These are phyloP conservation scores for Drosophila athabasca DNA, from an alignment of 1,140 invertebrate species.

Conservation along the genomic window DNA sequence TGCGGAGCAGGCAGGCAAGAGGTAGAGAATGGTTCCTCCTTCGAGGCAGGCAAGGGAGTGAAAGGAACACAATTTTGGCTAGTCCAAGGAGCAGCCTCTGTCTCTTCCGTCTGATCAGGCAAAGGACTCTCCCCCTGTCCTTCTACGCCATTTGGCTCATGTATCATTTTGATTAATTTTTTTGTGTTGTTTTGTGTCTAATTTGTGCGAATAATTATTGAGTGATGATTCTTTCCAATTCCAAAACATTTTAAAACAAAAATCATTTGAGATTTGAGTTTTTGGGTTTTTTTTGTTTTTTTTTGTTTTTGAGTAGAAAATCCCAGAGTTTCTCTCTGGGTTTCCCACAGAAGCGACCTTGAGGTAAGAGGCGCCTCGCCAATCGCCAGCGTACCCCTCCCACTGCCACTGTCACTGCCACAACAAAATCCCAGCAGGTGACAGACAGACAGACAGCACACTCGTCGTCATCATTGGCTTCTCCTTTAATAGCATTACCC, in stretches of 20 bases:
- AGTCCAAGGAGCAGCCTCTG: not conserved
- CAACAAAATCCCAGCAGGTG: slow-evolving; percentile 56
- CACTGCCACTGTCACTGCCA: slow-evolving; percentile 12
- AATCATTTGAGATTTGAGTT: not conserved
- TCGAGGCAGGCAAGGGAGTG: not conserved
- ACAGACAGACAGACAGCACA: slow-evolving; percentile 32
- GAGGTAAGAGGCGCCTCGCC: too few relatives aligned
- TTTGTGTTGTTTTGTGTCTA: not conserved
- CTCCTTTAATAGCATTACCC: slow-evolving; percentile 47
- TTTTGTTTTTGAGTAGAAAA: too few relatives aligned
- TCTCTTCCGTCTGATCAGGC: not conserved
- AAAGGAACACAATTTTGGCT: not conserved
- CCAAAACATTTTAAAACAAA: not conserved
- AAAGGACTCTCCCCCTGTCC: too few relatives aligned
- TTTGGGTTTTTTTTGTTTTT: too few relatives aligned
- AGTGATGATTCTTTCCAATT: not conserved
- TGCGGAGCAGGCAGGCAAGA: too few relatives aligned
- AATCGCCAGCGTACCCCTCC: not conserved
- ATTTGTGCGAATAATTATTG: not conserved
- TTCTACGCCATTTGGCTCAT: not conserved
- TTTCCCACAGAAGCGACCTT: too few relatives aligned
- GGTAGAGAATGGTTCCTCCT: too few relatives aligned
- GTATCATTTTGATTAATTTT: not conserved
- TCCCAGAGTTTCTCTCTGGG: too few relatives aligned
- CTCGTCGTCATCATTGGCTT: slow-evolving; percentile 6